A percentile compares a stretch with the other conserved stretches of the same genome.
Evolutionary conservation across 2,797 vertebrate species (phyloP).

Genomic region (Malurus splendens): DNA sequence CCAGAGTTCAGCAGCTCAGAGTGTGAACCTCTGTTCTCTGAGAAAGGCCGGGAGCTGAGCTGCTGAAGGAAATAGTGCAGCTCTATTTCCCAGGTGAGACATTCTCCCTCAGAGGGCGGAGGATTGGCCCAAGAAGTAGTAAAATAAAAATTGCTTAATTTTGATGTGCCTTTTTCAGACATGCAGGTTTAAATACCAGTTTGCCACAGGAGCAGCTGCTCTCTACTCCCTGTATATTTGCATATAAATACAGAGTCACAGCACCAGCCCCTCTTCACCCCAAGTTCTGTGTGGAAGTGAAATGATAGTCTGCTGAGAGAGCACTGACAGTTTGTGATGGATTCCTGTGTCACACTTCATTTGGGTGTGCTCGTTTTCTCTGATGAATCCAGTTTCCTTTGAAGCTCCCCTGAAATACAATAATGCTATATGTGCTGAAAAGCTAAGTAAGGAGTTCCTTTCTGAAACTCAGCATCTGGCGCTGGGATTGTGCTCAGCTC

Average conservation of each 20-base stretch:
- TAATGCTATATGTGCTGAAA: slow-evolving; percentile 4
- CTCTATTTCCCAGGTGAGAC: slow-evolving; percentile 4
- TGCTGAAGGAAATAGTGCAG: background rate
- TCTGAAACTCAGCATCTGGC: slow-evolving; percentile 27
- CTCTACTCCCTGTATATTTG: background rate
- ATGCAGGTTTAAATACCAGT: background rate
- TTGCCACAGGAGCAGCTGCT: background rate
- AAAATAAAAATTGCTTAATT: background rate
- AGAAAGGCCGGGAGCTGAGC: slow-evolving; percentile 21
- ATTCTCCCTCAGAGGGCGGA: background rate
- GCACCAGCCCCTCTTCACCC: background rate
- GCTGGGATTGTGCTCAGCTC: background rate
- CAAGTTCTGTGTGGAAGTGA: background rate
- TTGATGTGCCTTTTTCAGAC: background rate
- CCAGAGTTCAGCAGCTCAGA: slow-evolving; percentile 3
- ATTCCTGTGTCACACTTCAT: slow-evolving; percentile 37
- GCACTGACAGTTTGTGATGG: slow-evolving; percentile 7
- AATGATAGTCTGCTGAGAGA: slow-evolving; percentile 3
- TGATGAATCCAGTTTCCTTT: slow-evolving; percentile 33
- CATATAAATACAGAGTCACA: background rate
- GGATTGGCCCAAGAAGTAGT: background rate
- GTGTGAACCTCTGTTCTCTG: background rate
- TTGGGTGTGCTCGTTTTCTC: slow-evolving; percentile 27
- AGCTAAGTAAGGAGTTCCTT: slow-evolving; percentile 24
- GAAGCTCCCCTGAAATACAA: slow-evolving; percentile 32